Percentiles rank a stretch among this genome's conserved stretches.
These are phyloP conservation scores for Triplophysa tibetana DNA, from an alignment of 2,113 vertebrate genomes.

Conservation along the genomic window DNA sequence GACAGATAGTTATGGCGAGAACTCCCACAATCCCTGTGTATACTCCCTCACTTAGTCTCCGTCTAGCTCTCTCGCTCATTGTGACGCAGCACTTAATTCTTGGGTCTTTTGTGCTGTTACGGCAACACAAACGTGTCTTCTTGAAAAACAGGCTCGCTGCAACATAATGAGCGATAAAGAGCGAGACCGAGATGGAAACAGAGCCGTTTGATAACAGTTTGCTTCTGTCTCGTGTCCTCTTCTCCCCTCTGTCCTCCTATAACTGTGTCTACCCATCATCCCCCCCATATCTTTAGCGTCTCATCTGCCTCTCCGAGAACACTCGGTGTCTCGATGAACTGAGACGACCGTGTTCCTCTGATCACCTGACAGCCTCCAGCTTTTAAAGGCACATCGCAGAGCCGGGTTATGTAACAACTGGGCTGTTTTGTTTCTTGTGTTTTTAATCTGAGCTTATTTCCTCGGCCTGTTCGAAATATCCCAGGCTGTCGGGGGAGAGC, in stretches of 20 bases:
- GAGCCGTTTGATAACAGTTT: conserved; percentile 58
- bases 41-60: conserved; percentile 57
- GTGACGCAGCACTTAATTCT: conserved; percentile 99
- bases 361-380: conserved; percentile 76
- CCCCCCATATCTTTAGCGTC: conserved; percentile 32
- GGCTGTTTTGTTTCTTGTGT: conserved; percentile 49
- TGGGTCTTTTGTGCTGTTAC: conserved; percentile 83
- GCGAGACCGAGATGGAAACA: neutral
- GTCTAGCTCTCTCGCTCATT: conserved; percentile 64
- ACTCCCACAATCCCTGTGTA: conserved; percentile 66
- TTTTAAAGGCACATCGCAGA: conserved; percentile 78
- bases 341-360: conserved; percentile 67
- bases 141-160: conserved; percentile 67
- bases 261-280: conserved; percentile 63
- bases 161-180: conserved; percentile 33
- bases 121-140: conserved; percentile 82
- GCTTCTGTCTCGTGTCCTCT: conserved; percentile 51
- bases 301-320: conserved; percentile 58
- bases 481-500: conserved; percentile 22
- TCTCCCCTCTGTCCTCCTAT: conserved; percentile 58
- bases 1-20: conserved; percentile 57
- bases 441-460: conserved; percentile 24
- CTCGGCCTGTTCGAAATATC: conserved; percentile 30
- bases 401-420: conserved; percentile 61
- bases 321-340: conserved; percentile 61